These are phyloP conservation scores for Psylliodes chrysocephalus DNA, from an alignment of 2,888 invertebrate genomes.

Conservation along the genomic window DNA sequence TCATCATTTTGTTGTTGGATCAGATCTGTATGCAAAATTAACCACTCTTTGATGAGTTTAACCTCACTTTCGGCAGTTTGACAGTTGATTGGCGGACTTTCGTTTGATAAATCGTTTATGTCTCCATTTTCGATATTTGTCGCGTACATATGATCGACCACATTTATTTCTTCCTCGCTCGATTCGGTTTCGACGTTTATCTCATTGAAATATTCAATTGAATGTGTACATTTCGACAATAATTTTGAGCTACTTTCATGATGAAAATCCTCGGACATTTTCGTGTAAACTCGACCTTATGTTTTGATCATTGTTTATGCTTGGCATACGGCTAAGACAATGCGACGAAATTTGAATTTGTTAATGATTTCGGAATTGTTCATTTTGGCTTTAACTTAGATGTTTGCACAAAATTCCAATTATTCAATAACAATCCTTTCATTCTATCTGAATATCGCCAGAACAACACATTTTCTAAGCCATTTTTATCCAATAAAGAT, in stretches of 20 bases:
- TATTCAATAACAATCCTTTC: neutral
- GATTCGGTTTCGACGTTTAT: conserved; percentile 38
- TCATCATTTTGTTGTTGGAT: conserved; percentile 92
- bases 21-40: conserved; percentile 85
- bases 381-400: neutral
- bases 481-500: neutral
- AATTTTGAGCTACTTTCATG: conserved; percentile 58
- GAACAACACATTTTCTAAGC: neutral
- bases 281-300: conserved; percentile 62
- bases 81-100: conserved; percentile 46
- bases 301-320: conserved; percentile 63
- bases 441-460: neutral
- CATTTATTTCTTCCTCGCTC: conserved; percentile 56
- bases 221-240: conserved; percentile 55
- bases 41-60: conserved; percentile 79
- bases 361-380: neutral
- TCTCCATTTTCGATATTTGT: conserved; percentile 64
- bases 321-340: conserved; percentile 42
- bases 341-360: conserved; percentile 21
- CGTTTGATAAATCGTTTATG: conserved; percentile 39
- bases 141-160: conserved; percentile 80
- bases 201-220: conserved; percentile 52
- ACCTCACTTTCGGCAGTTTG: conserved; percentile 69
- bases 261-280: conserved; percentile 65
- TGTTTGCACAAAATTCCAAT: neutral